Evolutionary conservation across 2,888 invertebrate genomes (phyloP).

Genomic region (Parascotia fuliginaria): DNA sequence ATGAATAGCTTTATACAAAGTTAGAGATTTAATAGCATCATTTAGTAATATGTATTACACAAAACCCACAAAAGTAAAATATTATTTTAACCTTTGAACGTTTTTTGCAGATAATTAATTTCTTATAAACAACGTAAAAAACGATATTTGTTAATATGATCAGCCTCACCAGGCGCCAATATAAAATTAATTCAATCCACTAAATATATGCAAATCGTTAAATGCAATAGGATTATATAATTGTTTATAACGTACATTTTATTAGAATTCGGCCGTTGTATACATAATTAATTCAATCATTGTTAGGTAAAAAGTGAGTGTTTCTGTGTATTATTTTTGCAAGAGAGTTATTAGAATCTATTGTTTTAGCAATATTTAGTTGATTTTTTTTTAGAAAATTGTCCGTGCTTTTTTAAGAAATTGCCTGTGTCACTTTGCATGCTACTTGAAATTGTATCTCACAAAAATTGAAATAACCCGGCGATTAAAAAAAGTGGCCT

Average conservation of each 20-base stretch:
- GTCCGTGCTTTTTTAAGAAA: not conserved
- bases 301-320: constrained; percentile 29
- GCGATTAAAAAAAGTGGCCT: too few relatives aligned
- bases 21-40: too few relatives aligned
- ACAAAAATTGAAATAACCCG: too few relatives aligned
- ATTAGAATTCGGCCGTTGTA: constrained; percentile 30
- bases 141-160: not conserved
- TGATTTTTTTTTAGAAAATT: constrained; percentile 5
- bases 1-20: too few relatives aligned
- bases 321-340: constrained; percentile 36
- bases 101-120: not conserved
- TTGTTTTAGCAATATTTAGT: constrained; percentile 22
- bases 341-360: constrained; percentile 32
- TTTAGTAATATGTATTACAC: not conserved
- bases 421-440: too few relatives aligned
- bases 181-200: constrained; percentile 15
- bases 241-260: constrained; percentile 25
- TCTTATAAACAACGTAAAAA: not conserved
- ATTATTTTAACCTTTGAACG: too few relatives aligned
- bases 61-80: not conserved
- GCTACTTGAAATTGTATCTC: too few relatives aligned
- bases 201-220: constrained; percentile 26
- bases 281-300: constrained; percentile 34
- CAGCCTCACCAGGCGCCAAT: constrained; percentile 9
- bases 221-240: constrained; percentile 34